These are phyloP conservation scores for Heliothis subflexa DNA, from an alignment of 1,140 invertebrate species.

Conservation along the genomic window DNA sequence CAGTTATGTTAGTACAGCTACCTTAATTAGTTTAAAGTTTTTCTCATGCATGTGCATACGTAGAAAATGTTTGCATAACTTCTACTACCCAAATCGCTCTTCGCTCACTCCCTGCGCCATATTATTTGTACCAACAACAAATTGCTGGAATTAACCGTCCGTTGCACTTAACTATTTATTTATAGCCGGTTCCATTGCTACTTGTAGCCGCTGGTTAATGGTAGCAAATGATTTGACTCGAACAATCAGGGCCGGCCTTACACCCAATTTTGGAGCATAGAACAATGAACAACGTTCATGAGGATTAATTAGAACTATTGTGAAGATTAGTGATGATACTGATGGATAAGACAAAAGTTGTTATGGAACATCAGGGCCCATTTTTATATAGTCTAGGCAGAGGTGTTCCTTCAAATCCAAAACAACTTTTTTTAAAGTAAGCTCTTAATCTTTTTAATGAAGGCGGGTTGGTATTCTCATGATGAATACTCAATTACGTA, in stretches of 20 bases:
- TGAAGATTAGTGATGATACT: not conserved
- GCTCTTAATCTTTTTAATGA: no score
- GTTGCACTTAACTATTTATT: slow-evolving; percentile 66
- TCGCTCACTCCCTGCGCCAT: slow-evolving; percentile 2
- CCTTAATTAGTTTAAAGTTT: not conserved
- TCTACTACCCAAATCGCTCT: not conserved
- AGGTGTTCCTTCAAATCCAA: no score
- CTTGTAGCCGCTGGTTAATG: slow-evolving; percentile 49
- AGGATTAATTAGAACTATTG: not conserved
- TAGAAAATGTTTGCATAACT: no score
- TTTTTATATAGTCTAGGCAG: no score
- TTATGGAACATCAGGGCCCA: no score
- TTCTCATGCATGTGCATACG: not conserved
- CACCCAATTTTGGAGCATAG: not conserved
- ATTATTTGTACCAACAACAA: slow-evolving; percentile 53
- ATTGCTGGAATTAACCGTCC: slow-evolving; percentile 66
- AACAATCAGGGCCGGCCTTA: slow-evolving; percentile 29
- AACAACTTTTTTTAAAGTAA: no score
- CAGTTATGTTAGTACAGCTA: no score
- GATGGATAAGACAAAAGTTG: no score
- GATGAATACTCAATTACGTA: no score
- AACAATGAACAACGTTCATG: not conserved
- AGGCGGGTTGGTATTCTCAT: no score
- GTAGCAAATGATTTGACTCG: slow-evolving; percentile 47
- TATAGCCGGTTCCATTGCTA: slow-evolving; percentile 54